Conservation (phyloP, 1,140 invertebrate species). For the Drosophila truncata region DNA sequence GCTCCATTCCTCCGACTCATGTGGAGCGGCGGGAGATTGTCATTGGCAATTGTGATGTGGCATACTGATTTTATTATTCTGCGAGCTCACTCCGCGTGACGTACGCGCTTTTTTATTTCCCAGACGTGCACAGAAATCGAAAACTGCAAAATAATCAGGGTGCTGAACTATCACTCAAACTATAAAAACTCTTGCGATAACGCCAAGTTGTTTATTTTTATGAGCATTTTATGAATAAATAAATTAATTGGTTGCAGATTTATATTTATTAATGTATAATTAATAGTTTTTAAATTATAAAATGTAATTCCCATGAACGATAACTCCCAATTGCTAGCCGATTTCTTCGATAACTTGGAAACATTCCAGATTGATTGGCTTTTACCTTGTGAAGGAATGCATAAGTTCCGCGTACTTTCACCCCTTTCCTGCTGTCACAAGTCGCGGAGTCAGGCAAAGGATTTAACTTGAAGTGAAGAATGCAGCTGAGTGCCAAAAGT, state of each 20-base stretch:
- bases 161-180: slow-evolving; percentile 15
- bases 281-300: too few species aligned
- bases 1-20: slow-evolving; percentile 4
- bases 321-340: background rate
- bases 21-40: slow-evolving; percentile 27
- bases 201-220: background rate
- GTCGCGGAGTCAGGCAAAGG: slow-evolving; percentile 26
- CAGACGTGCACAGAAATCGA: slow-evolving; percentile 46
- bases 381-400: slow-evolving; percentile 17
- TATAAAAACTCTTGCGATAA: background rate
- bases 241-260: too few species aligned
- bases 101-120: slow-evolving; percentile 53
- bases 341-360: background rate
- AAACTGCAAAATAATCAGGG: slow-evolving; percentile 22
- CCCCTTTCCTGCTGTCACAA: slow-evolving; percentile 8
- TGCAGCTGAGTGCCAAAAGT: slow-evolving; percentile 58
- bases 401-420: slow-evolving; percentile 10
- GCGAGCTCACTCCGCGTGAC: slow-evolving; percentile 38
- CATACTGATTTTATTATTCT: slow-evolving; percentile 50
- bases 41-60: slow-evolving; percentile 39
- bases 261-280: too few species aligned
- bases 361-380: slow-evolving; percentile 33
- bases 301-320: background rate
- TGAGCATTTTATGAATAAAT: too few species aligned
- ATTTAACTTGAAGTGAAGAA: slow-evolving; percentile 31